These are phyloP conservation scores for Grammomys dolichurus DNA, from an alignment of 2,113 vertebrate species.

Conservation along the genomic window DNA sequence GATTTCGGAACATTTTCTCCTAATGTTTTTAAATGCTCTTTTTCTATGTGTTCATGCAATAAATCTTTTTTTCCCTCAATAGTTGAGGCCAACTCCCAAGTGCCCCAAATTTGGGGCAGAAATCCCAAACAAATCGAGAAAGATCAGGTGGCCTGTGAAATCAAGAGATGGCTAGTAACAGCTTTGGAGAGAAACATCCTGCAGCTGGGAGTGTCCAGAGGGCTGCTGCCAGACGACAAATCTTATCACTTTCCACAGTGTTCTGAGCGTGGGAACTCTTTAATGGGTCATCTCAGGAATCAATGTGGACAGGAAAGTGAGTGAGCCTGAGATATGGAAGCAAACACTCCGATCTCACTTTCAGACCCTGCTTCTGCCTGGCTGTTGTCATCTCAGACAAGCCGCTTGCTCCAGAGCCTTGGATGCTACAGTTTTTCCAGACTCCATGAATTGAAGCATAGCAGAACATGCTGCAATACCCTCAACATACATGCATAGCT, in stretches of 20 bases:
- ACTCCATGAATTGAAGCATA: background rate
- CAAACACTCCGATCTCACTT: background rate
- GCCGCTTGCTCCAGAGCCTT: background rate
- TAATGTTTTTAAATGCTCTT: background rate
- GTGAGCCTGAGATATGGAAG: background rate
- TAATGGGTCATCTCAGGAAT: conserved; percentile 31
- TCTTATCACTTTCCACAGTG: background rate
- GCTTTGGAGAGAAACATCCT: background rate
- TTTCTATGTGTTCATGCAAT: background rate
- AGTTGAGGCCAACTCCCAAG: background rate
- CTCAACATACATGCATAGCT: background rate
- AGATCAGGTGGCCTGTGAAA: background rate
- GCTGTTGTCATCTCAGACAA: background rate
- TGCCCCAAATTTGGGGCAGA: background rate
- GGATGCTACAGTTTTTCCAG: background rate
- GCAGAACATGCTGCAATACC: background rate
- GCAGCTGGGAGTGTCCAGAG: background rate
- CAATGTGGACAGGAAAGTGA: background rate
- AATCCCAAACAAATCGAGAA: background rate
- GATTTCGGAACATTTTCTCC: background rate
- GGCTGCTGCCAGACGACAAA: background rate
- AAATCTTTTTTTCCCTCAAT: background rate
- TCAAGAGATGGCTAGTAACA: background rate
- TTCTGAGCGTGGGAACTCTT: background rate
- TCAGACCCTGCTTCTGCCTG: background rate